Evolutionary conservation across 2,797 vertebrate species (phyloP), one percentile per base, ranked within the genome.

Genomic region (Pangasius djambal): DNA sequence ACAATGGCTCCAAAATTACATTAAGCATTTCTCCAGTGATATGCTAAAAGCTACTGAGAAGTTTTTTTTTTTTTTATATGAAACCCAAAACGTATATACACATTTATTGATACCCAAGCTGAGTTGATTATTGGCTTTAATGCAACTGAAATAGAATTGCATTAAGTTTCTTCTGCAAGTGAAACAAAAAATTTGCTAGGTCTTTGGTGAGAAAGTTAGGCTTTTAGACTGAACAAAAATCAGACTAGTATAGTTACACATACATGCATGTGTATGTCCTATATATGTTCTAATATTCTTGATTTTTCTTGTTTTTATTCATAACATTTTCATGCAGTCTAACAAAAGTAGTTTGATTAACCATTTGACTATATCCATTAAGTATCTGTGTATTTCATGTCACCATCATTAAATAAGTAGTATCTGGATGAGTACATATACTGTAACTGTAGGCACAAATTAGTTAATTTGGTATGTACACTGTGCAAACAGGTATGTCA

Each of bases 401-500:
- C 25, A 16, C 81, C 37, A 28, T 83, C 22, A 83, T 63, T 83
- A 59, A 82, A 40, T 61, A 82, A 40, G 31, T 25, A 13, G 10
- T 12, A 69, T 52, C 44, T 52, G 10, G 4, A 52, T 52, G 10
- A 69, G 31, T 69, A 69, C 63, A 70, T 34, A 2, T 18, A n/a
- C 4, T n/a, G 20, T 22, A 55, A 1, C 78, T 59, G 31, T 15
- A 7, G 18, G 61, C 7, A 83, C 44, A 70, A 50, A 55, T 55
- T 2, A 84, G 48, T 37, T 6, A 13, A 70, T 74, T 61, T 79
- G 67, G 25, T 88, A 20, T 75, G 28, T 40, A 4, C 81, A 25
- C 31, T 65, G 25, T 48, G 18, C 31, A 59, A 85, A 0, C 92
- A 99, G 99, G 90, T 99, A 99, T 91, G 95, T 97, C 84, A 97